Evolutionary conservation across 2,888 invertebrate species (phyloP).

Genomic region (Aporophyla lueneburgensis): DNA sequence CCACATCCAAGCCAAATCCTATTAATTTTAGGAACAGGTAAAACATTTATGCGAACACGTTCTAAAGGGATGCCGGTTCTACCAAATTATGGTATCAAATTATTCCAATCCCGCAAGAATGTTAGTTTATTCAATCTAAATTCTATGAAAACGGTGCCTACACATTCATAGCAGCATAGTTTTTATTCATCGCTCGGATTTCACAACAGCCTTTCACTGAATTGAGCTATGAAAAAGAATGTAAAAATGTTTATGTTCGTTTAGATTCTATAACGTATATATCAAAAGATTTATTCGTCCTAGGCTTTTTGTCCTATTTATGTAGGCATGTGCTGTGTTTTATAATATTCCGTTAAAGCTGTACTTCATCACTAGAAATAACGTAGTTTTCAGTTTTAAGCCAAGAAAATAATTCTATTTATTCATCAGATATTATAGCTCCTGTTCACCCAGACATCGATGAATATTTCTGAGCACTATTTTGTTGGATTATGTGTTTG

Average conservation of each 20-base stretch:
- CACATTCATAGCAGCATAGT: background rate
- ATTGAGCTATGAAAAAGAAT: conserved; percentile 35
- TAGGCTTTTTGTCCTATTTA: conserved; percentile 9
- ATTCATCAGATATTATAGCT: background rate
- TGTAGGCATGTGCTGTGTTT: background rate
- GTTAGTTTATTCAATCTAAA: conserved; percentile 24
- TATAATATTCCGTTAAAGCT: conserved; percentile 2
- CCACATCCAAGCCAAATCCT: conserved; percentile 21
- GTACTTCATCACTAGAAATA: background rate
- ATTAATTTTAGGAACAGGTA: conserved; percentile 42
- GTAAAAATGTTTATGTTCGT: conserved; percentile 24
- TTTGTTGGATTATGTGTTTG: conserved; percentile 4
- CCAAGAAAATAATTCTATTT: background rate
- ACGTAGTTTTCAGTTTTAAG: background rate
- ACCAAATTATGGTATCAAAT: conserved; percentile 23
- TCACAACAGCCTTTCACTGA: conserved; percentile 46
- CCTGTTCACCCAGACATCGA: background rate
- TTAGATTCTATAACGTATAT: conserved; percentile 21
- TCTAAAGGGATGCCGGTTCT: background rate
- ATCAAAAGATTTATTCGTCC: conserved; percentile 34
- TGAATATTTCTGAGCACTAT: conserved; percentile 8
- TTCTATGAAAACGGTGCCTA: conserved; percentile 29
- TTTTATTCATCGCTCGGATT: conserved; percentile 41
- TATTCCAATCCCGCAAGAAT: conserved; percentile 28
- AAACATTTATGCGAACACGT: conserved; percentile 19